Evolutionary conservation across 2,888 invertebrate species (phyloP), one percentile per base, ranked within the genome.

Genomic region (Meganola albula): DNA sequence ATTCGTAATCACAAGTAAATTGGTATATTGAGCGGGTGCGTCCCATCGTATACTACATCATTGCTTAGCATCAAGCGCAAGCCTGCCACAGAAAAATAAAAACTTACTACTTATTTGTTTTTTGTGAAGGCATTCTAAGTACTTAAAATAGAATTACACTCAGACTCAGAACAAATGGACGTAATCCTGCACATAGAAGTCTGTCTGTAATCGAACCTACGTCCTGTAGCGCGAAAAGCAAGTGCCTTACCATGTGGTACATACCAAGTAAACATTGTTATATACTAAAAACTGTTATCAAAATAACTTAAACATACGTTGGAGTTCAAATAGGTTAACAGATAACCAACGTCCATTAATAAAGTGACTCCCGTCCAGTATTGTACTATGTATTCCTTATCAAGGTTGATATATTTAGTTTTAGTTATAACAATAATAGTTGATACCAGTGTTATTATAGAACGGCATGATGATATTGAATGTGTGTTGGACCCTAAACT

Each of bases 401-500:
- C 44, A 31, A 45, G 39, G 35, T 30, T 46, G 27, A 10, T 47
- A 2, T 39, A 46, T 40, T 10, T 48, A 20, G 28, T 37, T 25
- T 28, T 48, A 25, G 16, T 44, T 10, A 31, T 23, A 37, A 24
- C 13, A 24, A 21, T 40, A 25, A 33, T 35, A 28, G 35, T 47
- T 2, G 18, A 57, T 22, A 26, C 60, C 16, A 62, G 43, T 53
- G 46, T 48, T n/a, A 16, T 62, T 21, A 54, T 67, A 23, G 60
- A 48, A 28, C 41, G 56, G 9, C 55, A 44, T 30, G 55, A 57
- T 10, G 44, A 44, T 7, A 40, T 51, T 12, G 44, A 51, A 4
- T 71, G 70, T 48, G 23, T 34, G 2, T 32, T 70, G 12, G 56
- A 58, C 35, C 18, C 36, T 14, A 40, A 50, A 2, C 34, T 71